Base-by-base conservation (phyloP, 2,888 invertebrate genomes). In the Clanis bilineata region DNA sequence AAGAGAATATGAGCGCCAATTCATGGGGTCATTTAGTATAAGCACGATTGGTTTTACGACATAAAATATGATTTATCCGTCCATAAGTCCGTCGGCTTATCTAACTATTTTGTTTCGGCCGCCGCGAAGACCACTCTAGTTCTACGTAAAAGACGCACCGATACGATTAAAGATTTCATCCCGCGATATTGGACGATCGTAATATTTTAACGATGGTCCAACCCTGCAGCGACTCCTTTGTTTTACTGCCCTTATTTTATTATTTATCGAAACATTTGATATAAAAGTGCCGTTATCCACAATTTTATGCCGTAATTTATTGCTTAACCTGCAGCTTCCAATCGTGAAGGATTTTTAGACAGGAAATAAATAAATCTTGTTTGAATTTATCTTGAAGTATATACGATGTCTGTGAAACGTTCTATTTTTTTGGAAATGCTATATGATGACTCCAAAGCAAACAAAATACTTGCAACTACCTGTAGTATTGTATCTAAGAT, bases 261-360 rank as follows among this genome's bases (percentile, higher is more conserved):
- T 88, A 88, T 89, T 87, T 88, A 89, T 88, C 85, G 84, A 87
- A 89, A 89, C 86, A 87, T 87, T 89, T 83, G 79, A 82, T 82
- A 82, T 84, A 83, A 86, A 88, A 83, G 77, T 76, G 76, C 81
- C 77, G 79, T 86, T 83, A 86, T 83, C 78, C 85, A 80, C 79
- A 80, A 80, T 80, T 86, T 87, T 85, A 86, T 86, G 85, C 73
- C 73, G 81, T 81, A 82, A 85, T 83, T 85, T 86, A 85, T 82
- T 77, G 74, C 74, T 62, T 61, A 64, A 70, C 70, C 70, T 76
- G 76, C 63, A 80, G 77, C 80, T 77, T 75, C 71, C 72, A 51
- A 51, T 58, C 10, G 18, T 39, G 36, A 18, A 25, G 38, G 15
- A 18, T 38, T 58, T 44, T 58, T 47, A 39, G 23, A 39, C 18